Evolutionary conservation across 2,797 vertebrate species (phyloP).

Genomic region (Jordanella pulchra): DNA sequence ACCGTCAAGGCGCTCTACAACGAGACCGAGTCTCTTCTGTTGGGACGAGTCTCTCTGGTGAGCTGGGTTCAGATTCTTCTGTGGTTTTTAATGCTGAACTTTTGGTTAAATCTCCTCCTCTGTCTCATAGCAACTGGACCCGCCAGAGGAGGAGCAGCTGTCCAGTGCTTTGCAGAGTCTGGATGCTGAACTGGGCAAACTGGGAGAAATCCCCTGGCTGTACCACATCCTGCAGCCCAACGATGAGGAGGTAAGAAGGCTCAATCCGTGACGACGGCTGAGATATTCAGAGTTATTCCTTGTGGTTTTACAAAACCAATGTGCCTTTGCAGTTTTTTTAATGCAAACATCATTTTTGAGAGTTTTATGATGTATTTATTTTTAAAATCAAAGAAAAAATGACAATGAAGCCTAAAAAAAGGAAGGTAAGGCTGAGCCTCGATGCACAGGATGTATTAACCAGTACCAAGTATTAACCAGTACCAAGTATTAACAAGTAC

Average conservation of each 20-base stretch:
- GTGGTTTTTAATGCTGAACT: background rate
- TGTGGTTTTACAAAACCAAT: too few species aligned
- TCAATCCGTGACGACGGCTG: background rate
- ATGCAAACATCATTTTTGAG: background rate
- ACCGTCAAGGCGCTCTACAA: constrained; percentile 96
- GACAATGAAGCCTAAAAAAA: too few species aligned
- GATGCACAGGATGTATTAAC: too few species aligned
- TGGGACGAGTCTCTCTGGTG: constrained; percentile 94
- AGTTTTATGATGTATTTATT: too few species aligned
- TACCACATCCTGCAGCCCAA: constrained; percentile 93
- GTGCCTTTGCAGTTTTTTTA: too few species aligned
- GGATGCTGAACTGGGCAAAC: constrained; percentile 89
- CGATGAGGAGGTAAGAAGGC: constrained; percentile 89
- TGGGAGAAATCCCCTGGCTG: constrained; percentile 94
- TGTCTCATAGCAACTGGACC: constrained; percentile 87
- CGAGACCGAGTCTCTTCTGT: constrained; percentile 92
- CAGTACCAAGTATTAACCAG: too few species aligned
- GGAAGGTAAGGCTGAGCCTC: too few species aligned
- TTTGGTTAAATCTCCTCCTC: constrained; percentile 13
- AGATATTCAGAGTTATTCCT: too few species aligned
- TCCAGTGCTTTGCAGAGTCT: constrained; percentile 88
- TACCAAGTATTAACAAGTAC: too few species aligned
- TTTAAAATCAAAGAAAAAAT: too few species aligned
- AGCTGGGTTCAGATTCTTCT: constrained; percentile 48
- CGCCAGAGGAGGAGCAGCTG: constrained; percentile 91